Evolutionary conservation across 2,797 vertebrate genomes (phyloP).

Genomic region (Tarsius wallacei): DNA sequence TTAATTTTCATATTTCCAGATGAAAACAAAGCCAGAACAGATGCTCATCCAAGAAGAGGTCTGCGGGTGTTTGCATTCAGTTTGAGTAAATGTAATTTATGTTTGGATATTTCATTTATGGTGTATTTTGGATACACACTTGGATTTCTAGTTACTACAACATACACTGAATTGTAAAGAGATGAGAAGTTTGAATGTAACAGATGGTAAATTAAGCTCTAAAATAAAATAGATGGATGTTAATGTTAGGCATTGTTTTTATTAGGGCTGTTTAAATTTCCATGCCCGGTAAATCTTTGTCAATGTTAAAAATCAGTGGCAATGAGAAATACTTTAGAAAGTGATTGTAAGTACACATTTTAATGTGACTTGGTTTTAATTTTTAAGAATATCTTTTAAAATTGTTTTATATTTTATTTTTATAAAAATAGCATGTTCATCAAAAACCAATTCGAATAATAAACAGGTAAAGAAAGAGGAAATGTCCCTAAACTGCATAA

Average conservation of each 20-base stretch:
- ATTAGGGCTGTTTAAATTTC: slow-evolving; percentile 67
- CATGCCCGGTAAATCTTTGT: slow-evolving; percentile 59
- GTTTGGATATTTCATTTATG: slow-evolving; percentile 43
- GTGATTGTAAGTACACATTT: slow-evolving; percentile 21
- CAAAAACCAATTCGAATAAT: not conserved
- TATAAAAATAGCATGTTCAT: not conserved
- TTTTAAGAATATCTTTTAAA: slow-evolving; percentile 9
- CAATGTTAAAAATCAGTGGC: not conserved
- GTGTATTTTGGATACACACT: slow-evolving; percentile 62
- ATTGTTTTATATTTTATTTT: not conserved
- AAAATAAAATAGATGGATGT: slow-evolving; percentile 73
- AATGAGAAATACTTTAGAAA: slow-evolving; percentile 35
- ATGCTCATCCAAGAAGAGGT: not conserved
- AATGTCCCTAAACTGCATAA: not conserved
- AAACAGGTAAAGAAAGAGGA: not conserved
- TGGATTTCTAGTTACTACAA: slow-evolving; percentile 55
- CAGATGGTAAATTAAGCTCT: slow-evolving; percentile 76
- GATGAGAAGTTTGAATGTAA: slow-evolving; percentile 56
- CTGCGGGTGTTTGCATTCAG: slow-evolving; percentile 23
- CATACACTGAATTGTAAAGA: slow-evolving; percentile 69
- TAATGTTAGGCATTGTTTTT: slow-evolving; percentile 73
- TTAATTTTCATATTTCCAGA: slow-evolving; percentile 65
- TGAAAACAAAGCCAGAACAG: slow-evolving; percentile 3
- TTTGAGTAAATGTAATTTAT: slow-evolving; percentile 64
- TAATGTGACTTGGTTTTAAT: slow-evolving; percentile 41